Evolutionary conservation across 2,113 vertebrate genomes (phyloP).

Genomic region (Puffinus mauretanicus): DNA sequence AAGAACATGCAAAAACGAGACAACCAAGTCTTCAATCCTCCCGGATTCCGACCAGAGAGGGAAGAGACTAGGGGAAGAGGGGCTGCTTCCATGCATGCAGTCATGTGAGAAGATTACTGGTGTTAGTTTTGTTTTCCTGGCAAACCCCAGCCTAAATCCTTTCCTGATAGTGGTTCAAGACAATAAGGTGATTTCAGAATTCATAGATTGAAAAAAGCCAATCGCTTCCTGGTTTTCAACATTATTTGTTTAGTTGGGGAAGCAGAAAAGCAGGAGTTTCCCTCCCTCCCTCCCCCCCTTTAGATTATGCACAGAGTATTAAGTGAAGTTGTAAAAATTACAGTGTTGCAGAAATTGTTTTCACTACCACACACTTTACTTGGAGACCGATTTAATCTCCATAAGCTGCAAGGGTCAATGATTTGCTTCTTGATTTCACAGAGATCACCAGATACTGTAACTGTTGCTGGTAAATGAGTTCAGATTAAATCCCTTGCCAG

Average conservation of each 20-base stretch:
- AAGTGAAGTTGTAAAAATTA: background rate
- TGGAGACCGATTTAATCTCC: background rate
- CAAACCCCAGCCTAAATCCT: conserved; percentile 13
- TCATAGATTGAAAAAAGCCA: background rate
- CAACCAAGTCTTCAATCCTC: background rate
- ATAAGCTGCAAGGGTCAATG: conserved; percentile 32
- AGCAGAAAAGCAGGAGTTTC: background rate
- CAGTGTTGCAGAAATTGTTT: background rate
- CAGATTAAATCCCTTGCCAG: background rate
- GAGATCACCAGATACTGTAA: background rate
- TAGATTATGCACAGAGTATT: background rate
- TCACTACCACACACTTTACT: background rate
- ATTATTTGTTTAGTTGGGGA: background rate
- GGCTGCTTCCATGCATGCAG: conserved; percentile 72
- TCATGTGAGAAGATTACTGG: conserved; percentile 64
- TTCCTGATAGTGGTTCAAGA: background rate
- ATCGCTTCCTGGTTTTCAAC: background rate
- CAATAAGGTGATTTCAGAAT: background rate
- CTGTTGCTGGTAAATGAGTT: background rate
- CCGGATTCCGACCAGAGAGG: conserved; percentile 42
- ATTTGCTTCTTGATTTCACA: background rate
- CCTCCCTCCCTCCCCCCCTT: background rate
- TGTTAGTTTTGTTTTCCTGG: conserved; percentile 71
- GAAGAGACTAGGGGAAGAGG: background rate
- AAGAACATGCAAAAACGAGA: conserved; percentile 53